phyloP scores from a whole-genome alignment of 1,140 invertebrate species.

The Tribolium castaneum region DNA sequence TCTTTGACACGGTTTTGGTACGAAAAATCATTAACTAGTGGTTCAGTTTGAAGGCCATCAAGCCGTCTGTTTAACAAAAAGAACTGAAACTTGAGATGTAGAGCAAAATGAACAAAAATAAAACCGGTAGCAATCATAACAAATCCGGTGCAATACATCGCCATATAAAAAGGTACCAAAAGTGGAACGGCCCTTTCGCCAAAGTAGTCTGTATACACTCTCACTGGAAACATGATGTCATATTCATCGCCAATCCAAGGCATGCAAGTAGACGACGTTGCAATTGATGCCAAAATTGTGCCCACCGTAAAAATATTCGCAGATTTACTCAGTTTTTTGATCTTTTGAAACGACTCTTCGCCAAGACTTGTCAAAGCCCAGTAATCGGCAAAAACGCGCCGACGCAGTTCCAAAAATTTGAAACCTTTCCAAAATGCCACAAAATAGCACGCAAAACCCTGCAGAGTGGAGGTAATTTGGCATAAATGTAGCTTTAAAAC shows the following conservation, averaged over 20 bases:
- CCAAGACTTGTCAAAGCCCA: neutral
- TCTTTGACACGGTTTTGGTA: neutral
- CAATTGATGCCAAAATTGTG: neutral
- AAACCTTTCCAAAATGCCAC: neutral
- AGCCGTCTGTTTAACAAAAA: neutral
- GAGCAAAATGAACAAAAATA: slow-evolving; percentile 1
- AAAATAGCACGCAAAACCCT: neutral
- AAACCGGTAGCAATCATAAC: neutral
- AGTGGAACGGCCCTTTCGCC: neutral
- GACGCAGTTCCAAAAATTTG: neutral
- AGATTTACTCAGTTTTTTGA: neutral
- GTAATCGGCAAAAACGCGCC: neutral
- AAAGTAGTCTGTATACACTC: neutral
- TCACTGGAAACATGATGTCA: slow-evolving; percentile 18
- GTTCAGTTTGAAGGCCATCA: neutral
- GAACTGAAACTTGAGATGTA: slow-evolving; percentile 5
- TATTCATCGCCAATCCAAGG: slow-evolving; percentile 15
- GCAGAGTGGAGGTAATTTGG: neutral
- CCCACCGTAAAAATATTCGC: neutral
- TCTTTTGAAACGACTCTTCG: neutral
- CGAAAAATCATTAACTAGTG: neutral
- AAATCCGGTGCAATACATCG: neutral
- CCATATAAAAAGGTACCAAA: neutral
- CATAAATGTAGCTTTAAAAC: neutral
- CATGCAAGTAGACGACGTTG: neutral